Evolutionary conservation across 2,113 vertebrate genomes (phyloP).

Genomic region (Cynocephalus volans): DNA sequence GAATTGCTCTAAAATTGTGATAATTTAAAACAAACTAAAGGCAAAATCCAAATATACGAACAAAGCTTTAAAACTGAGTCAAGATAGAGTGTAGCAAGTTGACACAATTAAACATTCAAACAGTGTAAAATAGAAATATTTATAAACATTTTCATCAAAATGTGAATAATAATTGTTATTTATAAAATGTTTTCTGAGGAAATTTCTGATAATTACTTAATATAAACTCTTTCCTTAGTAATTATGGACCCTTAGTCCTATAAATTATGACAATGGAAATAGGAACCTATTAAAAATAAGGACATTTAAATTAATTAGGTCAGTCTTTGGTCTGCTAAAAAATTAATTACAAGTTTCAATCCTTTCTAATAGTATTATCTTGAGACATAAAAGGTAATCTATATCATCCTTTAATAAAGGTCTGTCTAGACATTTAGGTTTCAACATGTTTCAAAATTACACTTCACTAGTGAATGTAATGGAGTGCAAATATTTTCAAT

Average conservation of each 20-base stretch:
- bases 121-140: background rate
- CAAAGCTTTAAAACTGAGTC: slow-evolving; percentile 28
- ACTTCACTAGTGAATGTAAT: slow-evolving; percentile 16
- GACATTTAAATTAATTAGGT: slow-evolving; percentile 68
- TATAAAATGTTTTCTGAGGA: slow-evolving; percentile 2
- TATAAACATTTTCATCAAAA: slow-evolving; percentile 1
- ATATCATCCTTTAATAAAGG: background rate
- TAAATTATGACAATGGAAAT: slow-evolving; percentile 11
- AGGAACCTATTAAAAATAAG: slow-evolving; percentile 63
- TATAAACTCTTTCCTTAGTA: slow-evolving; percentile 1
- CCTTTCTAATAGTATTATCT: slow-evolving; percentile 59
- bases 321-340: slow-evolving; percentile 46
- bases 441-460: slow-evolving; percentile 58
- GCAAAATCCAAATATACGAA: slow-evolving; percentile 49
- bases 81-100: background rate
- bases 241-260: background rate
- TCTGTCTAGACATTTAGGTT: slow-evolving; percentile 58
- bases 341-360: slow-evolving; percentile 36
- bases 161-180: background rate
- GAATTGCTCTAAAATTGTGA: background rate
- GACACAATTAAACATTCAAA: background rate
- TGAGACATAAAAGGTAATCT: background rate
- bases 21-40: slow-evolving; percentile 48
- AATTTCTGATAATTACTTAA: slow-evolving; percentile 55
- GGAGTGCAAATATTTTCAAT: slow-evolving; percentile 27